Percentiles rank a stretch among this genome's conserved stretches.
These are phyloP conservation scores for Corbicula japonica DNA, from an alignment of 2,888 invertebrate species.

Conservation along the genomic window DNA sequence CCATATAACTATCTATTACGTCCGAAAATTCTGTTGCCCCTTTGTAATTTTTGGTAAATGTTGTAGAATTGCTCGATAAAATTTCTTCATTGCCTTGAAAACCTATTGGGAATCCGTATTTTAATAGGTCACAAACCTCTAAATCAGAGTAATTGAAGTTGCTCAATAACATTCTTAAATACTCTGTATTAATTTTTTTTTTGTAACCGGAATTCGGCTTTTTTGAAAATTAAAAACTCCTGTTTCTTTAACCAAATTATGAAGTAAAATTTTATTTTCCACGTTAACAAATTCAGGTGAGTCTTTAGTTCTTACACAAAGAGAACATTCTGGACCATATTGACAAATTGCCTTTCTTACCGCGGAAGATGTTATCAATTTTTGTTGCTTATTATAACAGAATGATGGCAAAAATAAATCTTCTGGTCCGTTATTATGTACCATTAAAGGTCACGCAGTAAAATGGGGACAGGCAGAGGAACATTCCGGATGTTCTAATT, in stretches of 20 bases:
- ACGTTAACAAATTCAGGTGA: too few relatives aligned
- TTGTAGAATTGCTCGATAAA: background rate
- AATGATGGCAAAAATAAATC: too few relatives aligned
- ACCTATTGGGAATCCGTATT: constrained; percentile 28
- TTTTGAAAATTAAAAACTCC: constrained; percentile 8
- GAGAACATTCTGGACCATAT: too few relatives aligned
- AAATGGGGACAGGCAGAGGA: too few relatives aligned
- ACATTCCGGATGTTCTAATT: too few relatives aligned
- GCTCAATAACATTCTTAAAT: background rate
- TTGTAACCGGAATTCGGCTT: background rate
- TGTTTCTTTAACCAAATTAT: constrained; percentile 7
- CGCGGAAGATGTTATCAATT: too few relatives aligned
- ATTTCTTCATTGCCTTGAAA: constrained; percentile 4
- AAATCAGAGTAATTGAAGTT: constrained; percentile 8
- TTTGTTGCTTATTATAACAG: too few relatives aligned
- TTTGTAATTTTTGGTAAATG: constrained; percentile 14
- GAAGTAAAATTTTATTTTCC: background rate
- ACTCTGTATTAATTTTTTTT: background rate
- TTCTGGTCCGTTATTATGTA: too few relatives aligned
- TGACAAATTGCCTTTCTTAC: too few relatives aligned
- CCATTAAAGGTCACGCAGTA: too few relatives aligned
- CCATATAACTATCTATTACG: background rate
- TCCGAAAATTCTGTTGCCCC: constrained; percentile 20
- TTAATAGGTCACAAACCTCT: constrained; percentile 19
- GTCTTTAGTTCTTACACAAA: too few relatives aligned